phyloP scores from a whole-genome alignment of 2,113 vertebrate genomes.

The Ivindomyrus marchei region DNA sequence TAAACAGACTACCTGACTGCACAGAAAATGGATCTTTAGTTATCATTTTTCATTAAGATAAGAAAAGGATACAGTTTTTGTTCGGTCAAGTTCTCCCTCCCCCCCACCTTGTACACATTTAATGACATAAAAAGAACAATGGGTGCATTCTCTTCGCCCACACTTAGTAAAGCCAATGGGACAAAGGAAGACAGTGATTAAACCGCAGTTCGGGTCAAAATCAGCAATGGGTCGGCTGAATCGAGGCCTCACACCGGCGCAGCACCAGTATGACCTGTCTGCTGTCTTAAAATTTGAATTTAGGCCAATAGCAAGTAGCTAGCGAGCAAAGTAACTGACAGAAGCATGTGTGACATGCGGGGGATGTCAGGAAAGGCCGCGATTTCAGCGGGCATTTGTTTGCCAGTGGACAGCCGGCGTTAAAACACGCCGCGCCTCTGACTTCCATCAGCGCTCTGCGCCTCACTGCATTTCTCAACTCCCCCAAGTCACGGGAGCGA shows the following conservation, averaged over 20 bases:
- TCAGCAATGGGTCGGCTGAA: not conserved
- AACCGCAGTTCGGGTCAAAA: not conserved
- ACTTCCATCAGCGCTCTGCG: not conserved
- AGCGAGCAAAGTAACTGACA: not conserved
- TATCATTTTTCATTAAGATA: conserved; percentile 16
- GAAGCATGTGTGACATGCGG: not conserved
- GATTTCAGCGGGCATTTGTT: not conserved
- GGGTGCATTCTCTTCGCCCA: not conserved
- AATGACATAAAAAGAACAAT: conserved; percentile 9
- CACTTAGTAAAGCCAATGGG: not conserved
- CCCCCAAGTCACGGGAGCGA: not conserved
- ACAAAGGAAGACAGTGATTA: not conserved
- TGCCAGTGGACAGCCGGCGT: not conserved
- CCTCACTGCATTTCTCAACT: conserved; percentile 11
- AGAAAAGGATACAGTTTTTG: conserved; percentile 19
- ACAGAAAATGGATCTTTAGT: not conserved
- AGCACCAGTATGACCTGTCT: not conserved
- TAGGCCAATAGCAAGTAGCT: not conserved
- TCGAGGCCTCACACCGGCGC: not conserved
- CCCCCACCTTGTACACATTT: not conserved
- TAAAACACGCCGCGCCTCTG: not conserved
- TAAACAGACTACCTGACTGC: conserved; percentile 8
- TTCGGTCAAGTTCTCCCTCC: not conserved
- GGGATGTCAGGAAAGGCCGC: not conserved
- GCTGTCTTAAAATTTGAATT: not conserved